Evolutionary conservation across 2,888 invertebrate genomes (phyloP).

Genomic region (Drosophila histrio): DNA sequence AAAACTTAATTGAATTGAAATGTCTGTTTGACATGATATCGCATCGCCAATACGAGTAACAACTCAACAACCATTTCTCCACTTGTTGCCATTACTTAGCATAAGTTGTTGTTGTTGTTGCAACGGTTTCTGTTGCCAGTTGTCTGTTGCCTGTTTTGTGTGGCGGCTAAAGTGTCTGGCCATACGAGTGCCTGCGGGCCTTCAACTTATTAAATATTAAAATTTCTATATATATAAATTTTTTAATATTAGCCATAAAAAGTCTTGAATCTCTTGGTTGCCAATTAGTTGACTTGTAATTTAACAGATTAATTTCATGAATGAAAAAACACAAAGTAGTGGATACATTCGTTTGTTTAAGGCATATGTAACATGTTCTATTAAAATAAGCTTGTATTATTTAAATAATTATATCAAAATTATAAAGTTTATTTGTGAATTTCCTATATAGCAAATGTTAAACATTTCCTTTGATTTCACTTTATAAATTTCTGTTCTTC

Average conservation of each 20-base stretch:
- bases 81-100: conserved; percentile 45
- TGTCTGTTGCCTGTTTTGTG: background rate
- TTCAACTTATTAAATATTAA: conserved; percentile 29
- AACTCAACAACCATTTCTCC: conserved; percentile 11
- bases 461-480: background rate
- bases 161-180: conserved; percentile 17
- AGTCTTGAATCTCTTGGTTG: conserved; percentile 7
- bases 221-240: conserved; percentile 29
- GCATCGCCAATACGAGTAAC: conserved; percentile 23
- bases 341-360: background rate
- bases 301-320: conserved; percentile 24
- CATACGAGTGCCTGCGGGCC: conserved; percentile 17
- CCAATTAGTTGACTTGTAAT: conserved; percentile 24
- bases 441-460: background rate
- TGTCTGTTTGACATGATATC: conserved; percentile 75
- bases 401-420: background rate
- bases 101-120: conserved; percentile 30
- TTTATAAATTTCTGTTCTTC: background rate
- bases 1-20: conserved; percentile 80
- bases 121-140: conserved; percentile 3
- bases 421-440: background rate
- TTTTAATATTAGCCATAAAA: conserved; percentile 28
- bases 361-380: conserved; percentile 18
- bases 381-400: too few species aligned
- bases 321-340: background rate